Evolutionary conservation across 2,888 invertebrate species (phyloP), one percentile per base, ranked within the genome.

Genomic region (Cephus nigrinus): DNA sequence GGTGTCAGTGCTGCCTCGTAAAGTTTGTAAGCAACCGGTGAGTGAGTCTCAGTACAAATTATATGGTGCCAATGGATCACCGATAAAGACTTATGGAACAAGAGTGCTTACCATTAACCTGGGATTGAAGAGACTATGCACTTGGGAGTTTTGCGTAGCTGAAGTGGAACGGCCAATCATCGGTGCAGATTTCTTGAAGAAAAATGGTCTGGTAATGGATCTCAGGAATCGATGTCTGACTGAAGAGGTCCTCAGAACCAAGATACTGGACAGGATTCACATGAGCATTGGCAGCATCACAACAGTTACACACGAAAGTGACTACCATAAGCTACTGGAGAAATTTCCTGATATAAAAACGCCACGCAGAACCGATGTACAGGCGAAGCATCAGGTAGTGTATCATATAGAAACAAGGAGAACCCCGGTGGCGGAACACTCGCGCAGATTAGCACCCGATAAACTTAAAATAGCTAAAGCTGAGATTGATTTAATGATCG

Each of bases 401-500:
- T 35, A 76, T 68, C n/a, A 75, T 55, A 81, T 81, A 68, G 15
- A 34, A 15, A 77, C 76, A 73, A 71, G 12, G 2, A 79, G 79
- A n/a, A 75, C 72, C 40, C 79, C 75, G 11, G 73, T 72, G 30
- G 74, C 77, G 36, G 76, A 77, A 23, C 75, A 78, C 11, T 80
- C 78, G 4, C 34, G 78, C 76, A 31, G 78, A n/a, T 79, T 81
- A 72, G 78, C 83, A 30, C 84, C 83, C 4, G 85, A 87, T 11
- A 80, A 80, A 40, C 79, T 84, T 15, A 32, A 32, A 32, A 32
- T 2, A 32, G 32, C 32, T 32, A 32, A 32, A 32, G 32, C 32
- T 32, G 32, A 84, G 33, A 86, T 84, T 75, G 71, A 80, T 9
- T 72, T 76, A 11, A 81, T 86, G 83, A 78, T 83, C 11, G 78